Conservation (phyloP, 1,140 invertebrate species). For the Helicorthomorpha holstii region DNA sequence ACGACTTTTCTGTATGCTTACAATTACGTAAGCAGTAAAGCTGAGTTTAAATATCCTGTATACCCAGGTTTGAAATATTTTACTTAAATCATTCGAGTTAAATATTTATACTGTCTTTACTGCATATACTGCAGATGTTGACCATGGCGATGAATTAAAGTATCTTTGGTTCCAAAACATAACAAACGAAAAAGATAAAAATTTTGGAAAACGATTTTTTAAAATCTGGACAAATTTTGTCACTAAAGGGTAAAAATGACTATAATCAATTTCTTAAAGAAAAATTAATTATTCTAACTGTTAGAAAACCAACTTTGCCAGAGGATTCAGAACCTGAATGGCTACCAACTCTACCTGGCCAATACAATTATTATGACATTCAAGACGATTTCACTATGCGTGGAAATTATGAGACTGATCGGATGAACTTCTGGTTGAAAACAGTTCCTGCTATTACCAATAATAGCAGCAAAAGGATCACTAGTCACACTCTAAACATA, state of each 20-base stretch:
- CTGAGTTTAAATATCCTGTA: background rate
- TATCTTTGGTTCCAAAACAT: background rate
- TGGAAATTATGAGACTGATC: background rate
- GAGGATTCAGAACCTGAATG: no score
- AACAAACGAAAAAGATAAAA: background rate
- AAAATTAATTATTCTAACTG: no score
- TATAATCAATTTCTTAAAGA: no score
- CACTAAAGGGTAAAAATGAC: background rate
- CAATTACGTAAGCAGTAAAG: background rate
- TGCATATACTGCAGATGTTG: background rate
- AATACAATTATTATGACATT: background rate
- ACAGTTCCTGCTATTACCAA: background rate
- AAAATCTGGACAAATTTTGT: background rate
- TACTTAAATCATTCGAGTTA: no score
- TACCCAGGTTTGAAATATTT: background rate
- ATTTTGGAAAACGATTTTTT: background rate
- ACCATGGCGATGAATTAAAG: background rate
- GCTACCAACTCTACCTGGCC: background rate
- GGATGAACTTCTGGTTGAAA: background rate
- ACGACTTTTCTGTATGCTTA: background rate
- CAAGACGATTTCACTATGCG: background rate
- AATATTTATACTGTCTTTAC: background rate
- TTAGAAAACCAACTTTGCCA: no score
- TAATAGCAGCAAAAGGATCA: no score
- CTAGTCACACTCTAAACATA: no score